These are phyloP conservation scores for Channa argus DNA, from an alignment of 2,113 vertebrate genomes.

Conservation along the genomic window DNA sequence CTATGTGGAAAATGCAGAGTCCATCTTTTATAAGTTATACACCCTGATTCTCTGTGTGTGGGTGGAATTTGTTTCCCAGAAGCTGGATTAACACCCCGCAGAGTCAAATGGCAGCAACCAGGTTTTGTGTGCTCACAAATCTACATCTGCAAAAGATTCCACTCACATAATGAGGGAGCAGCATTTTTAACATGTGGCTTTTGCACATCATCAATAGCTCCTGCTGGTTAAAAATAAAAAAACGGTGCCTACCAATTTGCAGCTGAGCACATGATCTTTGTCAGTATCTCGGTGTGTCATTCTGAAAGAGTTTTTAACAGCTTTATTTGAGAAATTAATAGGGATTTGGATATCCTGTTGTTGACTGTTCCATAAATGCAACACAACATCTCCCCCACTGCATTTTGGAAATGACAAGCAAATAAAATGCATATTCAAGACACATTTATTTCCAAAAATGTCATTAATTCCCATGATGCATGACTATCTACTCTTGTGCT, in stretches of 20 bases:
- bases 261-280: neutral
- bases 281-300: no score
- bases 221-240: neutral
- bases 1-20: constrained; percentile 45
- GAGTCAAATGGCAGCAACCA: constrained; percentile 21
- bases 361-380: constrained; percentile 19
- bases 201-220: no score
- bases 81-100: constrained; percentile 42
- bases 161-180: neutral
- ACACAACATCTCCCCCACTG: neutral
- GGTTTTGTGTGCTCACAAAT: constrained; percentile 11
- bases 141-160: constrained; percentile 1
- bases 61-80: constrained; percentile 26
- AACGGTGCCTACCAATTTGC: neutral
- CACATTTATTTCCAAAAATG: constrained; percentile 23
- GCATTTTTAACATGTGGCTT: neutral
- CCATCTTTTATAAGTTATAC: constrained; percentile 42
- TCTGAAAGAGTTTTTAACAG: neutral
- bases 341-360: constrained; percentile 25
- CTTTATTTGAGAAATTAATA: neutral
- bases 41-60: constrained; percentile 34
- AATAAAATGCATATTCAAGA: constrained; percentile 19
- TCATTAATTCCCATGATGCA: constrained; percentile 28
- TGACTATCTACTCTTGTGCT: neutral
- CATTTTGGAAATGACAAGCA: neutral